Evolutionary conservation across 2,113 vertebrate genomes (phyloP), one percentile per base, ranked within the genome.

Genomic region (Tor tambroides): DNA sequence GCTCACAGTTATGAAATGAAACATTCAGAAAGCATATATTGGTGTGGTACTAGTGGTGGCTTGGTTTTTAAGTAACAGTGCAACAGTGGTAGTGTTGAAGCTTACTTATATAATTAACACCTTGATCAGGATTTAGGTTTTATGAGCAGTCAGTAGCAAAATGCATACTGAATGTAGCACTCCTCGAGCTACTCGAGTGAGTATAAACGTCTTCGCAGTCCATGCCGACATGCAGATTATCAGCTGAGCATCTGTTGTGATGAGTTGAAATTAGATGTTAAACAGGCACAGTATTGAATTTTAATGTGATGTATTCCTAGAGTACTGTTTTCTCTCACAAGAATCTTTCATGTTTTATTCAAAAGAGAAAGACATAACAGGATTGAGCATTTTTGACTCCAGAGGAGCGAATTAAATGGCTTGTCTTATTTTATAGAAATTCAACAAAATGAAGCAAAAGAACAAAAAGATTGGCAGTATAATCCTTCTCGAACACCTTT

Each of bases 301-400:
- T 88, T 80, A 88, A 89, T 88, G 67, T 49, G 38, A 26, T 71
- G 6, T 35, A 78, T 82, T 90, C 78, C 81, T 72, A 43, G 54
- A 83, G 35, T 41, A 43, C 51, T 26, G 19, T 81, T 41, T 75
- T 78, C 49, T 84, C 78, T 41, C 80, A 9, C 35, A 82, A 72
- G 65, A 79, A 61, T 80, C 51, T 59, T 85, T 75, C 51, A 87
- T 89, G 88, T 89, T 89, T 90, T 88, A 90, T 90, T 89, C 88
- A 90, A 75, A 49, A 56, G 79, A 67, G 67, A 71, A 51, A 32
- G 59, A 69, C 76, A 54, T 23, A 17, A 32, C 46, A 81, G 80
- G 77, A 65, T 59, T 30, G 17, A 67, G 75, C 76, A 69, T 75
- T 65, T 80, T 85, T 86, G 51, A 82, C 80, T 81, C 67, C 84